These are phyloP conservation scores for Acleris laterana DNA, from an alignment of 2,888 invertebrate species.

Conservation along the genomic window DNA sequence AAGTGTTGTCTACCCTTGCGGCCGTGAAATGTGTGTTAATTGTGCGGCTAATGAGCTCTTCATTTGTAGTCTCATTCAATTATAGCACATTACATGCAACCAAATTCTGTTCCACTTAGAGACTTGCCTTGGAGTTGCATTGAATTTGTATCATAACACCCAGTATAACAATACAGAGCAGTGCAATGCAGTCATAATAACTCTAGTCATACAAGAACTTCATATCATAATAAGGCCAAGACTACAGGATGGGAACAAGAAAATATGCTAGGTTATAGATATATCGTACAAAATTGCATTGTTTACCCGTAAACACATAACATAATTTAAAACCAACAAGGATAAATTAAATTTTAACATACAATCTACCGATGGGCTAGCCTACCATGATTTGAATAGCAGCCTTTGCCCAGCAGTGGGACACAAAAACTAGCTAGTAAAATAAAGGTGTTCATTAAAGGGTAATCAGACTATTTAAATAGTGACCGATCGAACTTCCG, in stretches of 20 bases:
- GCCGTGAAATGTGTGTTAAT: slow-evolving; percentile 69
- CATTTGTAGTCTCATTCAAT: slow-evolving; percentile 49
- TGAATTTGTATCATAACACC: slow-evolving; percentile 11
- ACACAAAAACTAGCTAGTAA: too few relatives aligned
- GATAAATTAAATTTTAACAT: too few relatives aligned
- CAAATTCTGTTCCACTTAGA: slow-evolving; percentile 28
- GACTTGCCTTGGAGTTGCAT: slow-evolving; percentile 32
- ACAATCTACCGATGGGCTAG: too few relatives aligned
- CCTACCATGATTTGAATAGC: too few relatives aligned
- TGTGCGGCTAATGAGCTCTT: slow-evolving; percentile 60
- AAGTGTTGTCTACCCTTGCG: slow-evolving; percentile 45
- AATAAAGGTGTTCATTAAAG: too few relatives aligned
- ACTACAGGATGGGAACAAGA: too few relatives aligned
- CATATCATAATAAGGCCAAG: slow-evolving; percentile 1
- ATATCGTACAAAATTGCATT: too few relatives aligned
- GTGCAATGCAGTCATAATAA: slow-evolving; percentile 10
- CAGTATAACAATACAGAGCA: slow-evolving; percentile 1
- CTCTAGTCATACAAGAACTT: not conserved
- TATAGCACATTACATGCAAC: slow-evolving; percentile 51
- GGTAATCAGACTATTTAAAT: too few relatives aligned
- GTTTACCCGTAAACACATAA: too few relatives aligned
- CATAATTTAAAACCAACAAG: too few relatives aligned
- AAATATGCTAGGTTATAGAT: too few relatives aligned
- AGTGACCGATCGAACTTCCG: too few relatives aligned
- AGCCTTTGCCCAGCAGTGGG: not conserved